Conservation (phyloP, 2,113 vertebrate genomes). For the Coreoperca whiteheadi region DNA sequence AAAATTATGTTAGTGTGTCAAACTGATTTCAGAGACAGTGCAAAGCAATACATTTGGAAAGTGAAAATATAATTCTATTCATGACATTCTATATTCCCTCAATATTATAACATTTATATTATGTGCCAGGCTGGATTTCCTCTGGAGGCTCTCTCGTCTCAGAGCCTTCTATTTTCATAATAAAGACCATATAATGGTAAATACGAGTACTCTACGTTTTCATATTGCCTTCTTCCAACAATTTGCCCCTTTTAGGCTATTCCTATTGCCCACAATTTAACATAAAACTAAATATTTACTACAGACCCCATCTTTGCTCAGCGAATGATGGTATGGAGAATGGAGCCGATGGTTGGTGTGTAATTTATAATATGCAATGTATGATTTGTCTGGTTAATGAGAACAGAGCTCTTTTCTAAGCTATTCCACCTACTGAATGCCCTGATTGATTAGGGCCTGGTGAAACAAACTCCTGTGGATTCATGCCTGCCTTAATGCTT, state of each 20-base stretch:
- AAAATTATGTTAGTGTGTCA: slow-evolving; percentile 72
- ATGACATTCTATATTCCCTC: slow-evolving; percentile 68
- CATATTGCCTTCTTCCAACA: slow-evolving; percentile 38
- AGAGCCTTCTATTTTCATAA: slow-evolving; percentile 64
- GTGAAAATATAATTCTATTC: slow-evolving; percentile 80
- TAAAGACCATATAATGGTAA: slow-evolving; percentile 59
- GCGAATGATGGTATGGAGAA: slow-evolving; percentile 46
- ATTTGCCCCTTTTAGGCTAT: slow-evolving; percentile 44
- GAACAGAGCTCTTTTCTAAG: slow-evolving; percentile 74
- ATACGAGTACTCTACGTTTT: slow-evolving; percentile 49
- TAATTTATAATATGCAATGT: slow-evolving; percentile 74
- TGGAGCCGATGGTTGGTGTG: slow-evolving; percentile 54
- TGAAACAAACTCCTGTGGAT: slow-evolving; percentile 74
- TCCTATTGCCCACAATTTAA: slow-evolving; percentile 50
- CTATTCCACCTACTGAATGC: slow-evolving; percentile 71
- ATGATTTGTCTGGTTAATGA: slow-evolving; percentile 83
- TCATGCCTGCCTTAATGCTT: slow-evolving; percentile 71
- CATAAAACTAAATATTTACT: slow-evolving; percentile 67
- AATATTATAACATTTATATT: slow-evolving; percentile 71
- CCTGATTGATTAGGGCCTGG: slow-evolving; percentile 81
- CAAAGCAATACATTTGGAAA: slow-evolving; percentile 67
- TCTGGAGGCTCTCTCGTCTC: slow-evolving; percentile 56
- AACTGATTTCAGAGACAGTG: slow-evolving; percentile 61
- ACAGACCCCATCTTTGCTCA: slow-evolving; percentile 48
- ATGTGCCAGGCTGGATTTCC: slow-evolving; percentile 55